Evolutionary conservation across 37 sponge, comb jelly and placozoan species (phyloP).

Genomic region (Amphimedon queenslandica): DNA sequence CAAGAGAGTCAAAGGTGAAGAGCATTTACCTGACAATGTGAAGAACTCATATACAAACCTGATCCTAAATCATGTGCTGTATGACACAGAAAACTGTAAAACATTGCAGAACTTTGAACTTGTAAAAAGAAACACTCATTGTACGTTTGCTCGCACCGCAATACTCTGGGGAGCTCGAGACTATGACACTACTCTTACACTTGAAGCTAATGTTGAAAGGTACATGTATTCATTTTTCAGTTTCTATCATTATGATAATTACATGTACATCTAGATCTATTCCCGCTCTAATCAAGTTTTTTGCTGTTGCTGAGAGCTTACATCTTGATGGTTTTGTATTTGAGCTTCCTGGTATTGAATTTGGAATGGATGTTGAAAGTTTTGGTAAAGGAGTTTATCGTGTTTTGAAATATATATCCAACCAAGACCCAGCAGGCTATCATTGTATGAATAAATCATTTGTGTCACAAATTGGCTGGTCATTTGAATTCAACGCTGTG

Average conservation of each 20-base stretch:
- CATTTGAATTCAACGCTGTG: constrained; percentile 45
- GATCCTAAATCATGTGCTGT: constrained; percentile 50
- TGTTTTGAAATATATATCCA: constrained; percentile 62
- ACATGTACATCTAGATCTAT: constrained; percentile 47
- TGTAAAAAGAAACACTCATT: constrained; percentile 63
- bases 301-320: constrained; percentile 31
- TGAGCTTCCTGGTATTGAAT: constrained; percentile 62
- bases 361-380: constrained; percentile 39
- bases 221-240: background rate
- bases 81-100: constrained; percentile 58
- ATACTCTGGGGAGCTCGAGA: constrained; percentile 68
- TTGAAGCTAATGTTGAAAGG: constrained; percentile 29
- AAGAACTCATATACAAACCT: constrained; percentile 23
- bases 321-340: constrained; percentile 83
- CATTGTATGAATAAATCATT: constrained; percentile 80
- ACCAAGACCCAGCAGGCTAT: constrained; percentile 59
- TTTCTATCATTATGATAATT: background rate
- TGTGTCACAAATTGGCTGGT: constrained; percentile 63
- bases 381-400: constrained; percentile 71
- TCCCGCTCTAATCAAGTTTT: constrained; percentile 66
- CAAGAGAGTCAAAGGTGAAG: constrained; percentile 32
- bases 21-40: constrained; percentile 23
- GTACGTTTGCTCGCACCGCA: constrained; percentile 70
- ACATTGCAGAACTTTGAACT: constrained; percentile 64
- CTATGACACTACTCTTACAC: constrained; percentile 34